Base-by-base conservation (phyloP, 2,888 invertebrate species). In the Heliconius ethilla region DNA sequence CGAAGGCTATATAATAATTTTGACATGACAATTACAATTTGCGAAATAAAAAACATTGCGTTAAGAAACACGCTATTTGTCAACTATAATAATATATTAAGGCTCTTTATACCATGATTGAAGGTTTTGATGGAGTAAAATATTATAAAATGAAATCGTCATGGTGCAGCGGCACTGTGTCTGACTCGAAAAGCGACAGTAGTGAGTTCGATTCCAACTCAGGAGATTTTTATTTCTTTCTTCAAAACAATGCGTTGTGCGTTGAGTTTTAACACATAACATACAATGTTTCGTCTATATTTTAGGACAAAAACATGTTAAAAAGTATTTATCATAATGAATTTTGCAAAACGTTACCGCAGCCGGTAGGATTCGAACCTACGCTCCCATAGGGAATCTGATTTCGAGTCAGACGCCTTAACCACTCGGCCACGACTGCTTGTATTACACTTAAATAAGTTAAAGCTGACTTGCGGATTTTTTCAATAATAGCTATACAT, bases 321-420 rank as follows among this genome's bases (percentile, higher is more conserved):
- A 63, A 63, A 63, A 25, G 27, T 13, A 13, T 63, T 63, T 27
- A 4, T 13, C 6, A 15, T 2, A 63, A 15, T 13, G 0, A 63
- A 27, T 22, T 22, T 3, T 9, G 33, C 37, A 67, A 67, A 67
- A 67, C 2, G 7, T 13, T 22, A 29, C 3, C 79, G 73, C 76
- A 76, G 76, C 70, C 96, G 96, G 96, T 96, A 97, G 97, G 97
- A 97, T 96, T 97, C 97, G 97, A 97, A 97, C 97, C 97, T 97
- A 96, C 96, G 97, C 97, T 97, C 96, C 97, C 96, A 97, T 96
- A 96, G 97, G 97, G 96, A 96, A 97, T 96, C 96, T 96, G 96
- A 96, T 96, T 96, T 96, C 96, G 95, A 96, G 96, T 96, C 96
- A 96, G 96, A 96, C 96, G 95, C 95, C 95, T 95, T 95, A 95